These are phyloP conservation scores for Myopa testacea DNA, from an alignment of 2,888 invertebrate genomes.

Conservation along the genomic window DNA sequence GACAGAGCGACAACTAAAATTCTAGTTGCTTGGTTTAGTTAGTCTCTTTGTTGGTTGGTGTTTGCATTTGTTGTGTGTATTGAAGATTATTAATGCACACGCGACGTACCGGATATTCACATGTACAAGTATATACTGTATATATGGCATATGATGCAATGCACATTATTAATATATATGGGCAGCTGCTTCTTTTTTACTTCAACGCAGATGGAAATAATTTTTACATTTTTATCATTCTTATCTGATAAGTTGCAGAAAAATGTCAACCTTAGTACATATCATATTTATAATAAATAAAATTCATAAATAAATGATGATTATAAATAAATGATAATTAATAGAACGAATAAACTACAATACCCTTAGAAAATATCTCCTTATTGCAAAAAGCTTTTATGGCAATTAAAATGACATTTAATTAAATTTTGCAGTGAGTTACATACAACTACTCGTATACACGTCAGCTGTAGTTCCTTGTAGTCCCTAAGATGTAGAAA, in stretches of 20 bases:
- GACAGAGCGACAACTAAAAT: too few species aligned
- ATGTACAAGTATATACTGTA: too few species aligned
- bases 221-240: too few species aligned
- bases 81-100: background rate
- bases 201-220: too few species aligned
- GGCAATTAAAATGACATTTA: too few species aligned
- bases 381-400: too few species aligned
- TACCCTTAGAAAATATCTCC: too few species aligned
- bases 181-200: background rate
- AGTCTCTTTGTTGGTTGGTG: background rate
- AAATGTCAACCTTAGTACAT: background rate
- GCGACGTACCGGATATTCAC: slow-evolving; percentile 2
- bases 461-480: background rate
- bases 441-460: too few species aligned
- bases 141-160: background rate
- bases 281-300: background rate
- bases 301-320: background rate
- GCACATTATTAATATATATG: background rate
- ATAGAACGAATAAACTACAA: too few species aligned
- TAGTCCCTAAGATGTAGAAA: background rate
- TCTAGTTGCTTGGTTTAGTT: background rate
- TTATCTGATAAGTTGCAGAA: background rate
- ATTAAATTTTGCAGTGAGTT: too few species aligned
- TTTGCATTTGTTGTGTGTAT: background rate
- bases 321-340: too few species aligned